These are phyloP conservation scores for Ptychodera flava DNA, from an alignment of 35 echinoderm and acorn worm genomes.

Conservation along the genomic window DNA sequence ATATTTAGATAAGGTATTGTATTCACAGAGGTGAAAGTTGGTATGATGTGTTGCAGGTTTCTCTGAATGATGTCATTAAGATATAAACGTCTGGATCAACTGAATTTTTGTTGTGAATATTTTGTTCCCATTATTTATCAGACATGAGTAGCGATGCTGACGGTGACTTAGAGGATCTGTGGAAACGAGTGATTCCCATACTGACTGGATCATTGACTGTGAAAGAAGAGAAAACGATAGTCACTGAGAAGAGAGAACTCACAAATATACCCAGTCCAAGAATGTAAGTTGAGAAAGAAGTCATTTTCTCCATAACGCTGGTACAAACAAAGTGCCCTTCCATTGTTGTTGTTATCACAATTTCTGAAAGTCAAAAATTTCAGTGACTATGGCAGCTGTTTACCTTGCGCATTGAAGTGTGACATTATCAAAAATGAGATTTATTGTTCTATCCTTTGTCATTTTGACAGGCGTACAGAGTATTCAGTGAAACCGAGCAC, in stretches of 20 bases:
- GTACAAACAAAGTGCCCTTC: too few species aligned
- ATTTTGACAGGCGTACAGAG: slow-evolving; percentile 48
- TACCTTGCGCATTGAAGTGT: not conserved
- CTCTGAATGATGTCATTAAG: too few species aligned
- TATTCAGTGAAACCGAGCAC: slow-evolving; percentile 50
- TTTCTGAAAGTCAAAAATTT: too few species aligned
- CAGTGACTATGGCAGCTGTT: not conserved
- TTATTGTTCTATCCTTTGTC: not conserved
- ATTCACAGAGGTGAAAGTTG: too few species aligned
- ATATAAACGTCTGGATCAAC: too few species aligned
- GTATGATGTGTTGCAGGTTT: too few species aligned
- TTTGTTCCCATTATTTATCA: too few species aligned
- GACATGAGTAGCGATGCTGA: slow-evolving; percentile 25
- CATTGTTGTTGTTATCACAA: too few species aligned
- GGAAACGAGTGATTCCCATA: slow-evolving; percentile 69
- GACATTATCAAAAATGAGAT: not conserved
- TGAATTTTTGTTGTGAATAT: too few species aligned
- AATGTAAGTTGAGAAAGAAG: slow-evolving; percentile 38
- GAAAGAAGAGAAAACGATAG: not conserved
- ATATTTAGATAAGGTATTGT: too few species aligned
- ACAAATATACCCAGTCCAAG: slow-evolving; percentile 51
- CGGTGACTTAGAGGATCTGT: slow-evolving; percentile 73
- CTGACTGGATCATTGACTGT: slow-evolving; percentile 26
- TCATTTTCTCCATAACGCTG: too few species aligned
- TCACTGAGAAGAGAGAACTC: slow-evolving; percentile 10